phyloP scores from a whole-genome alignment of 1,140 invertebrate genomes.

The Drosophila mojavensis region DNA sequence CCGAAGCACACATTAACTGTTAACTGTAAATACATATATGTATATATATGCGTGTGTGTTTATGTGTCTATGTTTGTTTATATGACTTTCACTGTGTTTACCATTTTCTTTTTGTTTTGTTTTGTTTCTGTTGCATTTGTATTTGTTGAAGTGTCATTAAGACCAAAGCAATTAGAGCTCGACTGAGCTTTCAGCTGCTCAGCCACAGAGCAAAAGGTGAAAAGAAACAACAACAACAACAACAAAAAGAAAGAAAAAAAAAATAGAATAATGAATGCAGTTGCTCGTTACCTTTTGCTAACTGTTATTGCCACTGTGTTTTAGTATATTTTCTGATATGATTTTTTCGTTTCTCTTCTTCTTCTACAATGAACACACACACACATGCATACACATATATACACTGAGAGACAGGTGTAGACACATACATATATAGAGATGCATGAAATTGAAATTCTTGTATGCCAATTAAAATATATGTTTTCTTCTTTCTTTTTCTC shows the following conservation, averaged over 20 bases:
- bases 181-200: background rate
- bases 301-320: slow-evolving; percentile 59
- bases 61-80: background rate
- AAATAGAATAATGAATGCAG: slow-evolving; percentile 22
- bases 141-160: slow-evolving; percentile 17
- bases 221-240: no score
- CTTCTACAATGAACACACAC: slow-evolving; percentile 11
- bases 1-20: background rate
- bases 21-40: background rate
- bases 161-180: slow-evolving; percentile 3
- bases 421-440: slow-evolving; percentile 37
- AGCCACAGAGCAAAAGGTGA: background rate
- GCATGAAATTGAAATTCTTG: slow-evolving; percentile 71
- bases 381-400: background rate
- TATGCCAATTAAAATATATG: slow-evolving; percentile 75
- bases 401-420: background rate
- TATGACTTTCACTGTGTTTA: background rate
- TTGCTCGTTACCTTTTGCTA: slow-evolving; percentile 57
- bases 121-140: background rate
- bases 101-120: no score
- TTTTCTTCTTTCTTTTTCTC: slow-evolving; percentile 58
- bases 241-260: background rate
- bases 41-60: background rate
- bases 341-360: slow-evolving; percentile 18
- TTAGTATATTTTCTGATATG: slow-evolving; percentile 37